Percentiles rank a stretch among this genome's conserved stretches.
Evolutionary conservation across 1,140 invertebrate species (phyloP).

Genomic region (Drosophila pallidifrons): DNA sequence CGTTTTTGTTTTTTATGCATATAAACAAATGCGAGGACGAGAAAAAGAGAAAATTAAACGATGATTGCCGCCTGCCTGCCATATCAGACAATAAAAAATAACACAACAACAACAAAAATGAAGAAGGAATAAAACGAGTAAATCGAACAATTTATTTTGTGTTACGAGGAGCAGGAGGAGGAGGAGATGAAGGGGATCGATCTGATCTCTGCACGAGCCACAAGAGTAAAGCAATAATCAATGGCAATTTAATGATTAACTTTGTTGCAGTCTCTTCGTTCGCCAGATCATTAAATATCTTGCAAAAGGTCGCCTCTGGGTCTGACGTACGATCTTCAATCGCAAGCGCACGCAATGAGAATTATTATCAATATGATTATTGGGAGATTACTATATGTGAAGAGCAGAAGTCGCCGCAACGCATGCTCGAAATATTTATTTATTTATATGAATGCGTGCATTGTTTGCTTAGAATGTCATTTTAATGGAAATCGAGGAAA

Average conservation of each 20-base stretch:
- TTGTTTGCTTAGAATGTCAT: slow-evolving; percentile 67
- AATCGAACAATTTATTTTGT: slow-evolving; percentile 56
- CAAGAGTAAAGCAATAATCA: slow-evolving; percentile 66
- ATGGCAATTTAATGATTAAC: slow-evolving; percentile 81
- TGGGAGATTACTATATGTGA: not conserved
- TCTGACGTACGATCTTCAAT: slow-evolving; percentile 15
- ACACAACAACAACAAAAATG: slow-evolving; percentile 8
- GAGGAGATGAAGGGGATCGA: not conserved
- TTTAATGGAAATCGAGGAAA: slow-evolving; percentile 79
- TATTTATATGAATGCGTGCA: slow-evolving; percentile 51
- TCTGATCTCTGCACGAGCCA: slow-evolving; percentile 66
- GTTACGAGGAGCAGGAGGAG: not conserved
- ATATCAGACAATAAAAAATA: slow-evolving; percentile 43
- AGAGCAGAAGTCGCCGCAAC: not conserved
- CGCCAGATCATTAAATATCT: slow-evolving; percentile 64
- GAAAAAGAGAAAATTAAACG: not conserved
- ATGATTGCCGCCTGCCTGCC: slow-evolving; percentile 31
- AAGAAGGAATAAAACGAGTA: slow-evolving; percentile 46
- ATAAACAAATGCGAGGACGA: slow-evolving; percentile 72
- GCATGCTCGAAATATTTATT: slow-evolving; percentile 53
- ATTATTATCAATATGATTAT: slow-evolving; percentile 4
- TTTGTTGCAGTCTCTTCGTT: slow-evolving; percentile 54
- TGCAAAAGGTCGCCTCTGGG: slow-evolving; percentile 45
- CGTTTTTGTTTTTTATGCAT: slow-evolving; percentile 81
- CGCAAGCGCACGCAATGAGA: slow-evolving; percentile 1